Percentiles rank a stretch among this genome's conserved stretches.
phyloP scores from a whole-genome alignment of 2,797 vertebrate species.

The Muscicapa comitata region DNA sequence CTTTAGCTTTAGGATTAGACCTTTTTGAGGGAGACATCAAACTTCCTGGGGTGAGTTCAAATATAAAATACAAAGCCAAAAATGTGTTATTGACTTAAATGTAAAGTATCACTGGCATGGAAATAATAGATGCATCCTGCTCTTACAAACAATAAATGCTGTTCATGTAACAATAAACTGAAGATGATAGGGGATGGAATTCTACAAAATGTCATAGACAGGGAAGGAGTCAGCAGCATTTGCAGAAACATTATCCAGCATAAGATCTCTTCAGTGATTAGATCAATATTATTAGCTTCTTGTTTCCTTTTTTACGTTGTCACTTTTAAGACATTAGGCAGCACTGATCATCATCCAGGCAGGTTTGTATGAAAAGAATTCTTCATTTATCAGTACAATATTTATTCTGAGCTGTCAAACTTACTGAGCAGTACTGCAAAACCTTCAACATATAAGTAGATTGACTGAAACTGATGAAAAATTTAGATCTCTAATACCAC shows the following conservation, averaged over 20 bases:
- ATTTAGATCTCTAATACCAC: neutral
- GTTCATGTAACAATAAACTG: neutral
- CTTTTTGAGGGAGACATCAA: slow-evolving; percentile 91
- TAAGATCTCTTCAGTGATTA: neutral
- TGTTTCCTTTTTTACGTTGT: neutral
- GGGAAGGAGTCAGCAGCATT: neutral
- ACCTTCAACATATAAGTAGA: neutral
- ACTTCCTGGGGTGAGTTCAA: slow-evolving; percentile 76
- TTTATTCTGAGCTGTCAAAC: neutral
- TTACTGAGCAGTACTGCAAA: neutral
- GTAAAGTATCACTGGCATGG: neutral
- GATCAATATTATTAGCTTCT: neutral
- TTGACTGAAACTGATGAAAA: neutral
- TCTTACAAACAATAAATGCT: neutral
- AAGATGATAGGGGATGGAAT: neutral
- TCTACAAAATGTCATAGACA: neutral
- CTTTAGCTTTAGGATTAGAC: slow-evolving; percentile 81
- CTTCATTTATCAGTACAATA: neutral
- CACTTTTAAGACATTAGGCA: neutral
- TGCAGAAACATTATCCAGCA: slow-evolving; percentile 15
- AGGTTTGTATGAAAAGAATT: neutral
- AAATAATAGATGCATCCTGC: neutral
- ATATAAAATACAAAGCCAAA: neutral
- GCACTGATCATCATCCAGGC: neutral
- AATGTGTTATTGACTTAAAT: neutral